Conservation (phyloP, 2,888 invertebrate genomes). For the Napeogenes inachia region DNA sequence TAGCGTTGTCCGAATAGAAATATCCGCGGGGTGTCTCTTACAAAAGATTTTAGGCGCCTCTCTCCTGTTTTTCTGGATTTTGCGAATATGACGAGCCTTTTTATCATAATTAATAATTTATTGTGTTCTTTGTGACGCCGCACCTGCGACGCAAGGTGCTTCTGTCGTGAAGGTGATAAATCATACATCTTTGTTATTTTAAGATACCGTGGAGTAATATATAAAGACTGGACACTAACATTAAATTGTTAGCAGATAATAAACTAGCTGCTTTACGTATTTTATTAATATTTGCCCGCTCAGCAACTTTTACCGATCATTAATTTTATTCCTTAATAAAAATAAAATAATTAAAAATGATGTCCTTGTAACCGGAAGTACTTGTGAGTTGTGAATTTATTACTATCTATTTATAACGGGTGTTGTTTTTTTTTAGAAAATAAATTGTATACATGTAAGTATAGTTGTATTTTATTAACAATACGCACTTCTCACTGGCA, state of each 20-base stretch:
- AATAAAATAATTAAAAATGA: not conserved
- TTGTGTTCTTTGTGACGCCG: constrained; percentile 59
- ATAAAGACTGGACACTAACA: constrained; percentile 22
- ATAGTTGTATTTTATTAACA: constrained; percentile 8
- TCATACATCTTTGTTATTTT: constrained; percentile 46
- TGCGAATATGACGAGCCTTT: constrained; percentile 51
- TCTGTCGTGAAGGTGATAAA: constrained; percentile 61
- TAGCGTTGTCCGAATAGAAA: constrained; percentile 44
- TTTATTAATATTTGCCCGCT: constrained; percentile 10
- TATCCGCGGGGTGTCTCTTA: constrained; percentile 65
- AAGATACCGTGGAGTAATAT: constrained; percentile 22
- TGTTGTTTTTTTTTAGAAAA: not conserved
- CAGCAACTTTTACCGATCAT: not conserved
- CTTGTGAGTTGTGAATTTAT: not conserved
- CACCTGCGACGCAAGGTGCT: constrained; percentile 70
- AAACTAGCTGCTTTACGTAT: constrained; percentile 8
- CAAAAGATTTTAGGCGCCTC: constrained; percentile 74
- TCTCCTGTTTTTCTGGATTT: constrained; percentile 52
- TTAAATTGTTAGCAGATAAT: constrained; percentile 18
- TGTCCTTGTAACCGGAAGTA: not conserved
- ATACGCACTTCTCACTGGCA: constrained; percentile 40
- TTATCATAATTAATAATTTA: constrained; percentile 77
- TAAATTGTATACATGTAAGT: not conserved
- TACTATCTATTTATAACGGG: not conserved
- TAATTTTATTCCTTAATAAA: constrained; percentile 1